These are phyloP conservation scores for Cyclophora punctaria DNA, from an alignment of 2,888 invertebrate species.

Conservation along the genomic window DNA sequence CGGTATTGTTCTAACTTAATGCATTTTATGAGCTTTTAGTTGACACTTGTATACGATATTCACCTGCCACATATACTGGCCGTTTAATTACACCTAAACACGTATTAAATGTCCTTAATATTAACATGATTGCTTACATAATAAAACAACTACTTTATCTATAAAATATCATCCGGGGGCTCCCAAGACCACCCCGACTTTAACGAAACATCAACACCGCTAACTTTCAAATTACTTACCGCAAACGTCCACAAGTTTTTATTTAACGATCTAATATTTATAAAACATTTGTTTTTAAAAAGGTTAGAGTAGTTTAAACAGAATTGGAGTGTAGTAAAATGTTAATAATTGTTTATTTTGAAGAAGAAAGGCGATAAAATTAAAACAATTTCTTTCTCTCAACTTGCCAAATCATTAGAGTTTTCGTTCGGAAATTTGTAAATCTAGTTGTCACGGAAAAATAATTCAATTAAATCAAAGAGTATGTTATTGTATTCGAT, in stretches of 20 bases:
- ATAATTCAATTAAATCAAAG: too few relatives aligned
- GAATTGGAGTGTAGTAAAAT: neutral
- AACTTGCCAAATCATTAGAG: slow-evolving; percentile 42
- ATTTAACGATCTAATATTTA: neutral
- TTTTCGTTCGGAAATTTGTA: neutral
- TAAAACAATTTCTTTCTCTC: too few relatives aligned
- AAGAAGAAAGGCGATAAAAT: too few relatives aligned
- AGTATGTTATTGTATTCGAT: too few relatives aligned
- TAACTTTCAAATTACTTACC: slow-evolving; percentile 36
- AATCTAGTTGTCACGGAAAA: too few relatives aligned
- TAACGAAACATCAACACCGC: slow-evolving; percentile 19
- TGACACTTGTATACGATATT: slow-evolving; percentile 14
- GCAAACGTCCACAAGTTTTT: slow-evolving; percentile 12
- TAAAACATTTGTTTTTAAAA: too few relatives aligned
- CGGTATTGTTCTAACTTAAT: too few relatives aligned
- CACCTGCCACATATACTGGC: slow-evolving; percentile 42
- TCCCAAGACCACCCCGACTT: neutral
- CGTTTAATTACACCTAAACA: slow-evolving; percentile 33
- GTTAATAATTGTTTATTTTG: too few relatives aligned
- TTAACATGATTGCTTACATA: slow-evolving; percentile 54
- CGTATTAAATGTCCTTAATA: slow-evolving; percentile 37
- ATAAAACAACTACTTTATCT: slow-evolving; percentile 19
- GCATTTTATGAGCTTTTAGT: neutral
- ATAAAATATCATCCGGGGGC: too few relatives aligned
- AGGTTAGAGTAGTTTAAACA: neutral